Base-by-base conservation (phyloP, 35 echinoderm and acorn worm genomes). In the Stichopus chloronotus region DNA sequence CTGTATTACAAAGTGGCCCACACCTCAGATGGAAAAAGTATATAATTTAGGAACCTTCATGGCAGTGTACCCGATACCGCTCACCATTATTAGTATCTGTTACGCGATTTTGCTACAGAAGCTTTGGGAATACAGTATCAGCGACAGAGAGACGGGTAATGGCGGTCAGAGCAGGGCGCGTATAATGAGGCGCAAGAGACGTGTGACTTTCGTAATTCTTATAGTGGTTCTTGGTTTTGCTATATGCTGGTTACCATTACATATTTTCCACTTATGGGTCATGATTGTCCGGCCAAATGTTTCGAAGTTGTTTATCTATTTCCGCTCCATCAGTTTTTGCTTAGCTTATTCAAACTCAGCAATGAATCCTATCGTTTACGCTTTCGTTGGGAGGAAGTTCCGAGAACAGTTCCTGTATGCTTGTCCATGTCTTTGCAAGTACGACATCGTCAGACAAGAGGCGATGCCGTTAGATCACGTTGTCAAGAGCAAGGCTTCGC, bases 371-470 rank as follows among this genome's bases (percentile, higher is more conserved):
- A 94, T 99, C 19, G 95, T 99, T 4, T 99, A 99, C 79, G 97
- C 97, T 30, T 99, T 99, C 79, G 90, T 95, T 88, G 97, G 97
- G 10, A 95, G 96, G 68, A 99, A 99, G 65, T 99, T 96, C 79
- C 69, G 90, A 25, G 90, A 91, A 53, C 74, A 72, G 25, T 78
- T 91, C 11, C 2, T 57, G 4, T 91, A 91, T 53, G 90, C 90
- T 19, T 91, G 90, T 79, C 69, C 71, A 13, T 53, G 17, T 13
- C 57, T 91, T 91, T 91, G 90, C 58, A 24, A 20, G 43, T 76
- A 63, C 55, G 24, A 20, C 5, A 25, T 89, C 8, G 52, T 72
- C 9, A 69, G 25, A 89, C 87, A 71, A 6, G 87, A 89, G 17
- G 52, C 87, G 12, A 89, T 89, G 87, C 87, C 57, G 17, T 25